Conservation (phyloP, 64 coral and sea anemone genomes). For the Actinia equina region DNA sequence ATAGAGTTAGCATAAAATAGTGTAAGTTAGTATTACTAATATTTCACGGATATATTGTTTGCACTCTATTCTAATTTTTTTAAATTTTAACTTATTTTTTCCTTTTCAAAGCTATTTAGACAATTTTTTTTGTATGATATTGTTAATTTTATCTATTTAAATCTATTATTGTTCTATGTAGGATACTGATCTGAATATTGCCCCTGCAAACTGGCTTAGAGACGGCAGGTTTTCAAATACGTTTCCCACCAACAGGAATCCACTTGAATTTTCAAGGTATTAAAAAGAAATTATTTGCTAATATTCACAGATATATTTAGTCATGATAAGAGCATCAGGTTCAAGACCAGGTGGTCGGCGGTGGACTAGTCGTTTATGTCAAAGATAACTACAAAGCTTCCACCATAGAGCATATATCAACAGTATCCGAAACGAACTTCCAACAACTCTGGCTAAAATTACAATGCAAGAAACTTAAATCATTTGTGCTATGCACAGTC, state of each 20-base stretch:
- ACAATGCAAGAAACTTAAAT: conserved; percentile 41
- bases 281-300: neutral
- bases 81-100: too few species aligned
- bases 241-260: conserved; percentile 44
- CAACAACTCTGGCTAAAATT: conserved; percentile 51
- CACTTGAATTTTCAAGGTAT: conserved; percentile 78
- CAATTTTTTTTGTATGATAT: too few species aligned
- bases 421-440: conserved; percentile 30
- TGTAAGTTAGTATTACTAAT: too few species aligned
- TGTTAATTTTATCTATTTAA: too few species aligned
- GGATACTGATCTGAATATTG: conserved; percentile 81
- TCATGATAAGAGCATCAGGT: too few species aligned
- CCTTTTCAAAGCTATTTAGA: too few species aligned
- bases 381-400: conserved; percentile 34
- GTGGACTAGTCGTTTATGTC: conserved; percentile 42
- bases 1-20: too few species aligned
- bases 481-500: conserved; percentile 16
- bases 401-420: neutral
- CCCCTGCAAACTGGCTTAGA: conserved; percentile 88
- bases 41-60: too few species aligned
- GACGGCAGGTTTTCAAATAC: conserved; percentile 88
- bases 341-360: neutral
- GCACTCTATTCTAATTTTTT: too few species aligned
- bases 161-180: neutral
- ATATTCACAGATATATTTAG: too few species aligned